Percentiles rank a stretch among this genome's conserved stretches.
These are phyloP conservation scores for Oreochromis aureus DNA, from an alignment of 2,113 vertebrate species.

Conservation along the genomic window DNA sequence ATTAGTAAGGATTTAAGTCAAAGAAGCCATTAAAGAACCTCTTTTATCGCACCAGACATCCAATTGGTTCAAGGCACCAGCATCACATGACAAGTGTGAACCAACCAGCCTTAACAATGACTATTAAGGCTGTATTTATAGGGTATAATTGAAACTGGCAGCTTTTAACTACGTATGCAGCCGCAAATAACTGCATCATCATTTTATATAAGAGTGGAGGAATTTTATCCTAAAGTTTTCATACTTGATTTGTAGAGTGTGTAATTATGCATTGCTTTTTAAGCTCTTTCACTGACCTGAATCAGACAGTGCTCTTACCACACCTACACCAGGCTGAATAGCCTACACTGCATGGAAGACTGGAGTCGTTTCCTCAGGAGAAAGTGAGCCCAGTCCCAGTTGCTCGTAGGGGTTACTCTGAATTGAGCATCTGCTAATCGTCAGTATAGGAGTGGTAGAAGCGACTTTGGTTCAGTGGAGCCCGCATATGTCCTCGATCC, in stretches of 20 bases:
- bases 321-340: not conserved
- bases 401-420: not conserved
- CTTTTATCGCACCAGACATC: constrained; percentile 17
- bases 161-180: not conserved
- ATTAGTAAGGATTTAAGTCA: constrained; percentile 66
- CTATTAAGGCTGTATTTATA: not conserved
- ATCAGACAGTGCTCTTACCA: not conserved
- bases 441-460: constrained; percentile 2
- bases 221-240: constrained; percentile 1
- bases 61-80: not conserved
- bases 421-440: not conserved
- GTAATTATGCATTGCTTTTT: constrained; percentile 27
- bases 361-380: not conserved
- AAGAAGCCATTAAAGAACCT: constrained; percentile 40
- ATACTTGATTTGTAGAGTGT: constrained; percentile 27
- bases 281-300: not conserved
- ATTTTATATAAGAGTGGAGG: not conserved
- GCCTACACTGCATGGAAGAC: not conserved
- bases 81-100: not conserved
- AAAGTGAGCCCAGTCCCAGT: not conserved
- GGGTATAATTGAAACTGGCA: constrained; percentile 15
- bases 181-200: not conserved
- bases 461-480: not conserved
- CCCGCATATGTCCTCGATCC: not conserved
- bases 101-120: not conserved